Conservation (phyloP, 2,113 vertebrate genomes). For the Campylomormyrus tamandua region DNA sequence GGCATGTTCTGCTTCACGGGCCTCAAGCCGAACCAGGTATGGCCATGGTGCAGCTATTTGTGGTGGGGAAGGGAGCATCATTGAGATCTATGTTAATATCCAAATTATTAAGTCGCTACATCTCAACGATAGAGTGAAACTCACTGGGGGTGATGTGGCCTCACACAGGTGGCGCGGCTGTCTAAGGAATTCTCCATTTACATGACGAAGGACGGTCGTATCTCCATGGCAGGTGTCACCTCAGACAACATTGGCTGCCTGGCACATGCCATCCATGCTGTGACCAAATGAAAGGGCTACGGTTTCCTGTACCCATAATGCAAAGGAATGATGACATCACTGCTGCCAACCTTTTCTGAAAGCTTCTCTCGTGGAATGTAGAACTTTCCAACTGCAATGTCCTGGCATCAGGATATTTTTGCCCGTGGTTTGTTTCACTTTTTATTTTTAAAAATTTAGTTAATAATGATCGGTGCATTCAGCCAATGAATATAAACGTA, state of each 20-base stretch:
- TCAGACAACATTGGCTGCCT: slow-evolving; percentile 85
- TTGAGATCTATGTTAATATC: background rate
- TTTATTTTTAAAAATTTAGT: background rate
- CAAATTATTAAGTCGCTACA: background rate
- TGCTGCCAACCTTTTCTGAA: background rate
- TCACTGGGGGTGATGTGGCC: slow-evolving; percentile 4
- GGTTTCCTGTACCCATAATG: background rate
- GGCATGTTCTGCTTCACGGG: slow-evolving; percentile 99
- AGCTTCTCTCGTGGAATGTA: background rate
- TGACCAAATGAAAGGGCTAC: slow-evolving; percentile 73
- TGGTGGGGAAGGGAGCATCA: accelerated
- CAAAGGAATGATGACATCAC: background rate
- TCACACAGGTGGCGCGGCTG: slow-evolving; percentile 77
- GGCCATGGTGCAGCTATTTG: background rate
- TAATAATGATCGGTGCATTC: background rate
- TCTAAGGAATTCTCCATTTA: slow-evolving; percentile 92
- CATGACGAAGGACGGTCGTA: slow-evolving; percentile 96
- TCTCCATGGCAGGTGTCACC: slow-evolving; percentile 86
- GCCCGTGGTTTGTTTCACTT: background rate
- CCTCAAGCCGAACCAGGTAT: slow-evolving; percentile 88
- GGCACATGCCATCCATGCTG: slow-evolving; percentile 82
- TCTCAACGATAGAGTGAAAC: background rate
- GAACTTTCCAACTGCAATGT: background rate
- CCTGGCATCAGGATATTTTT: background rate
- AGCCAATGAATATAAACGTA: background rate